Evolutionary conservation across 2,113 vertebrate genomes (phyloP).

Genomic region (Cacatua alba): DNA sequence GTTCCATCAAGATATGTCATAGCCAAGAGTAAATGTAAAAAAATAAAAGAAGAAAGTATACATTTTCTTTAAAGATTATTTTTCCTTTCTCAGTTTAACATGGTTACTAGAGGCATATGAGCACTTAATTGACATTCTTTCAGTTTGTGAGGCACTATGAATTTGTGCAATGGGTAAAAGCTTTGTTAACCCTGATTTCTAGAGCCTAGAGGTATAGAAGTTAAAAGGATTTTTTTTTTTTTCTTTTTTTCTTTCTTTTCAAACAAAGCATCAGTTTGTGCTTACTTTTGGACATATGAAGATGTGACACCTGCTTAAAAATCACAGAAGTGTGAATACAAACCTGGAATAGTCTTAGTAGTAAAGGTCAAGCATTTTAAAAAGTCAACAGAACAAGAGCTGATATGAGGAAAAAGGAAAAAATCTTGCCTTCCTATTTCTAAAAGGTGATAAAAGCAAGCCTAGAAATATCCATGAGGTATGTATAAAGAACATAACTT

Average conservation of each 20-base stretch:
- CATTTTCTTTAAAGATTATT: constrained; percentile 5
- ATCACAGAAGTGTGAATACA: background rate
- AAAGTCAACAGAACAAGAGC: background rate
- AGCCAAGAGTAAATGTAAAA: background rate
- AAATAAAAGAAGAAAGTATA: background rate
- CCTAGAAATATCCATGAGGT: background rate
- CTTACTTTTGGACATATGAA: background rate
- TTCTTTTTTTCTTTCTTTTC: background rate
- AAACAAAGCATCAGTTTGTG: background rate
- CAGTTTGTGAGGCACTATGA: background rate
- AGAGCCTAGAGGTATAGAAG: background rate
- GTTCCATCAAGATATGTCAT: background rate
- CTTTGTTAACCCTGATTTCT: background rate
- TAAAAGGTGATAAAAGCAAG: background rate
- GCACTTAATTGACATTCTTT: constrained; percentile 7
- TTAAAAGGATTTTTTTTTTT: background rate
- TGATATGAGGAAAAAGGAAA: background rate
- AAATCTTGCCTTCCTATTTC: background rate
- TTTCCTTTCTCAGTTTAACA: constrained; percentile 6
- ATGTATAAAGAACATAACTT: background rate
- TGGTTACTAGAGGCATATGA: constrained; percentile 10
- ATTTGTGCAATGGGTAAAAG: constrained; percentile 16
- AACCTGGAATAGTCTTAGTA: background rate
- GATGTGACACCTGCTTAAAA: background rate
- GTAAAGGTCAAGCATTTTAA: background rate